Percentiles rank a stretch among this genome's conserved stretches.
phyloP scores from a whole-genome alignment of 2,888 invertebrate species.

The Oscheius onirici region DNA sequence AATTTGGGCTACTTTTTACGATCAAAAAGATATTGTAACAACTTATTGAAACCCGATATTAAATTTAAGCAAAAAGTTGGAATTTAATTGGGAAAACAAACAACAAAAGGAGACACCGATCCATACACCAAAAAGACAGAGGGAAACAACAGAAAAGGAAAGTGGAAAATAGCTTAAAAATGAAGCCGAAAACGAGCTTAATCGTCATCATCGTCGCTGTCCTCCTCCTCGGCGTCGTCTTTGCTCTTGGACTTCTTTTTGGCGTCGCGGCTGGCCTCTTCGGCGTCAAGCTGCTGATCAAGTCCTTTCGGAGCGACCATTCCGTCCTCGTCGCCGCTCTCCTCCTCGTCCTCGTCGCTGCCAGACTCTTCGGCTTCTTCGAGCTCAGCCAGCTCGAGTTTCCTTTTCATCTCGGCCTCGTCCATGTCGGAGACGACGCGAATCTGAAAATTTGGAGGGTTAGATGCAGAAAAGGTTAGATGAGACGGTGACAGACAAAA shows the following conservation, averaged over 20 bases:
- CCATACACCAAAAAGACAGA: slow-evolving; percentile 5
- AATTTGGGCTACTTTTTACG: not conserved
- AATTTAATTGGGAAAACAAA: not conserved
- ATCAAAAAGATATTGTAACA: not conserved
- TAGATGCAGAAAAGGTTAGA: no score
- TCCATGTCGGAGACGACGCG: slow-evolving; percentile 98
- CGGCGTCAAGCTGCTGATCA: slow-evolving; percentile 66
- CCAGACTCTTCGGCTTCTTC: slow-evolving; percentile 60
- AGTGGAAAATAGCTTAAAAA: not conserved
- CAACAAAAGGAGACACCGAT: not conserved
- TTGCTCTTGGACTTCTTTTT: slow-evolving; percentile 29
- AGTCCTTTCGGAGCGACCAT: slow-evolving; percentile 69
- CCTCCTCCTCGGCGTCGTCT: slow-evolving; percentile 32
- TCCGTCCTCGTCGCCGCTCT: slow-evolving; percentile 60
- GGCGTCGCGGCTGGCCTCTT: slow-evolving; percentile 51
- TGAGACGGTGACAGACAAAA: no score
- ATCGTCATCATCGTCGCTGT: slow-evolving; percentile 25
- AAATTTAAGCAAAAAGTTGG: not conserved
- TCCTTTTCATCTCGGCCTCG: slow-evolving; percentile 82
- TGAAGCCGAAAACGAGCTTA: not conserved
- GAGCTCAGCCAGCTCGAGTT: slow-evolving; percentile 60
- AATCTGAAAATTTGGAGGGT: slow-evolving; percentile 82
- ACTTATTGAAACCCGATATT: no score
- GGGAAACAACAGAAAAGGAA: not conserved
- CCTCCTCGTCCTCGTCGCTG: slow-evolving; percentile 64